Evolutionary conservation across 2,888 invertebrate genomes (phyloP), one percentile per base, ranked within the genome.

Genomic region (Sinohyriopsis cumingii): DNA sequence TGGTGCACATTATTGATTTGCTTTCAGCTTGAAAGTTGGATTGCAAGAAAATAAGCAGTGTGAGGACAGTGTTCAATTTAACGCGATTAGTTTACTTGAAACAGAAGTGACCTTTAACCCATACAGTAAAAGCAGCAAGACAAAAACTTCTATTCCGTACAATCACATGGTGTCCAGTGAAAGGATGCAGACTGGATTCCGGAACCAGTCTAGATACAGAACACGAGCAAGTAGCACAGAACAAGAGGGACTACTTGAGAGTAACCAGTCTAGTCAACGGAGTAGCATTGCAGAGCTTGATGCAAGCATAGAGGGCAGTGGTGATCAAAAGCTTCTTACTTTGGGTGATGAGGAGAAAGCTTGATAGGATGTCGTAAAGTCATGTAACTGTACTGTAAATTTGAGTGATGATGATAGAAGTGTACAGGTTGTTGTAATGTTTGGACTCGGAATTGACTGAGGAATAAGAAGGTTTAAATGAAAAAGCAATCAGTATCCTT

Each of bases 241-340:
- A 66, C 82, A 80, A 64, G 80, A 81, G 12, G 81, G 81, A 24
- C 65, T 82, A 53, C 67, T 82, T 55, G 82, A 82, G 67, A 82
- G 82, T 72, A 80, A 78, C 9, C 80, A 78, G 24, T 82, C 82
- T 5, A 81, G 82, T 68, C 80, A 79, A 61, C 71, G 78, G n/a
- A 81, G 81, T 63, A 82, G 79, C 70, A 75, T 77, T 15, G 79
- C 75, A 55, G 77, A 65, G 1, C 65, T 77, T 7, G 56, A 45
- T 25, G 25, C 59, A 12, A 33, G 28, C 28, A 71, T 73, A 3
- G 70, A 69, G 15, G 62, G 68, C n/a, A 59, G 55, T 19, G 67
- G 12, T 45, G 45, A 45, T 45, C 45, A 45, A 45, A 45, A 45
- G 45, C 45, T 45, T 45, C 45, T 45, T 45, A 45, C 45, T 45